Percentiles rank a stretch among this genome's conserved stretches.
Conservation (phyloP, 2,888 invertebrate species). For the Lasioglossum calceatum region DNA sequence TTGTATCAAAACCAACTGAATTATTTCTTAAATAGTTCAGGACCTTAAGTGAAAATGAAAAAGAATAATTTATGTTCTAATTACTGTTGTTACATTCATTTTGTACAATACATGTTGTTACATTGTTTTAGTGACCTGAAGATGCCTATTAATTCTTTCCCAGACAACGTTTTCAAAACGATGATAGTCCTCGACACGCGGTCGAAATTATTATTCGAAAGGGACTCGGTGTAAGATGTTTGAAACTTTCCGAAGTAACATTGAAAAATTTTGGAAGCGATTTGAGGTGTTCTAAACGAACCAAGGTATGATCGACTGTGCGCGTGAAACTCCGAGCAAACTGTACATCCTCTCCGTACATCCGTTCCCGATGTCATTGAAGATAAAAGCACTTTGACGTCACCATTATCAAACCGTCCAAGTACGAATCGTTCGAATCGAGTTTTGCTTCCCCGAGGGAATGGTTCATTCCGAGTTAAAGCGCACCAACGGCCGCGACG, state of each 20-base stretch:
- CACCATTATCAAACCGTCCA: conserved; percentile 48
- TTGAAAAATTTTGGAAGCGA: neutral
- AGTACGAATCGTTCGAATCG: conserved; percentile 52
- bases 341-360: conserved; percentile 12
- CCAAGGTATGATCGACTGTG: neutral
- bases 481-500: conserved; percentile 27
- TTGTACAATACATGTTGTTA: no score
- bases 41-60: no score
- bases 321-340: conserved; percentile 6
- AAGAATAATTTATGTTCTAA: no score
- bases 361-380: conserved; percentile 27
- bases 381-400: conserved; percentile 59
- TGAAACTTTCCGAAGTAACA: neutral
- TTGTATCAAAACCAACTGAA: neutral
- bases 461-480: conserved; percentile 54
- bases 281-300: neutral
- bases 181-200: neutral
- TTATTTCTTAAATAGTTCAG: no score
- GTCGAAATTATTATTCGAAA: neutral
- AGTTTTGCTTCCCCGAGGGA: conserved; percentile 27
- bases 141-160: no score
- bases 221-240: neutral
- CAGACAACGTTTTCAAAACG: neutral
- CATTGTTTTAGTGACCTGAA: no score
- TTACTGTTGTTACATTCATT: no score